Evolutionary conservation across 1,140 invertebrate species (phyloP).

Genomic region (Drosophila neocordata): DNA sequence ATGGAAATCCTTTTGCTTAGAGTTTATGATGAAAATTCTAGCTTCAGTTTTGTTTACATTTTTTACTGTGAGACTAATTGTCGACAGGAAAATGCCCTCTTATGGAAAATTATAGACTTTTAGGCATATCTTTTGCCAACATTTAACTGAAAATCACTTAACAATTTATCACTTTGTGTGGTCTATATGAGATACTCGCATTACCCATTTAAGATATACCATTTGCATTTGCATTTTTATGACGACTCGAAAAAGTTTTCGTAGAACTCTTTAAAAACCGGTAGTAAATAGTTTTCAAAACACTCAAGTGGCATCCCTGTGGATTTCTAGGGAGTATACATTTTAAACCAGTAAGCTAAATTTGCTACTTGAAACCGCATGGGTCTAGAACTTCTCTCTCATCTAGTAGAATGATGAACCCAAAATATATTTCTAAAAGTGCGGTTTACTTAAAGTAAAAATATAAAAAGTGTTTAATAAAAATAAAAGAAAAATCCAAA

Average conservation of each 20-base stretch:
- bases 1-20: slow-evolving; percentile 60
- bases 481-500: too few relatives aligned
- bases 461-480: neutral
- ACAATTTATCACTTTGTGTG: slow-evolving; percentile 35
- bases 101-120: slow-evolving; percentile 35
- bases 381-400: neutral
- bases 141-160: slow-evolving; percentile 42
- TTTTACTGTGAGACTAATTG: slow-evolving; percentile 63
- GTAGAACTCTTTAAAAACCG: slow-evolving; percentile 58
- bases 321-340: slow-evolving; percentile 39
- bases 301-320: slow-evolving; percentile 60
- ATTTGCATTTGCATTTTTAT: slow-evolving; percentile 51
- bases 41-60: slow-evolving; percentile 53
- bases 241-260: slow-evolving; percentile 51
- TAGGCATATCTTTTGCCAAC: slow-evolving; percentile 31
- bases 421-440: neutral
- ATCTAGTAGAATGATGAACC: neutral
- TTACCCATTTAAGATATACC: neutral
- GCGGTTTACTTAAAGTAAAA: neutral
- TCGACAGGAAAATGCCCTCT: slow-evolving; percentile 38
- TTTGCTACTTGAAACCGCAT: slow-evolving; percentile 10
- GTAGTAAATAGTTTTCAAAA: slow-evolving; percentile 60
- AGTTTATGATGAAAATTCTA: slow-evolving; percentile 60
- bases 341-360: slow-evolving; percentile 7
- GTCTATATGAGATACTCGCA: slow-evolving; percentile 25